These are phyloP conservation scores for Gymnosoma rotundatum DNA, from an alignment of 2,888 invertebrate genomes.

Conservation along the genomic window DNA sequence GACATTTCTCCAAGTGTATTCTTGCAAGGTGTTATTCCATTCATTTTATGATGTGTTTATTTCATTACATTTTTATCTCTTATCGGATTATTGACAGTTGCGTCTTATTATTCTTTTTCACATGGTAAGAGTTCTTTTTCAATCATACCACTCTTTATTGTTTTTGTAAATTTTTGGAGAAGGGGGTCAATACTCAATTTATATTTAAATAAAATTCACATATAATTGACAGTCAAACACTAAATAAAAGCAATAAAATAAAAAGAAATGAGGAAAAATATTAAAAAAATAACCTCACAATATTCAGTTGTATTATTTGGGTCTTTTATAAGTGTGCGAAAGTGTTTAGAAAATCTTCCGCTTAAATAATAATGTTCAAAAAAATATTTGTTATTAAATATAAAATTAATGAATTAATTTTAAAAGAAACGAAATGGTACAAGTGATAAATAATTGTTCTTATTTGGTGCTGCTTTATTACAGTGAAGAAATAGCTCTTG, in stretches of 20 bases:
- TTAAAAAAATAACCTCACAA: too few relatives aligned
- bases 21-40: neutral
- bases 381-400: too few relatives aligned
- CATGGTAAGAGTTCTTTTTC: too few relatives aligned
- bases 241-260: slow-evolving; percentile 32
- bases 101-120: neutral
- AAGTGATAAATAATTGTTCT: too few relatives aligned
- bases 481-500: too few relatives aligned
- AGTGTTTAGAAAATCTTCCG: too few relatives aligned
- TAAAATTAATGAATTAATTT: neutral
- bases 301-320: too few relatives aligned
- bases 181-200: slow-evolving; percentile 58
- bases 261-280: too few relatives aligned
- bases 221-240: slow-evolving; percentile 64
- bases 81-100: slow-evolving; percentile 59
- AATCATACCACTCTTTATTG: neutral
- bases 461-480: too few relatives aligned
- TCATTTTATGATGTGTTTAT: slow-evolving; percentile 54
- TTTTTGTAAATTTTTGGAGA: slow-evolving; percentile 2
- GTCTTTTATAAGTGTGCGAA: too few relatives aligned
- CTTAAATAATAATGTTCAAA: too few relatives aligned
- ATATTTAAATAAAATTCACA: slow-evolving; percentile 67
- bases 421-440: too few relatives aligned
- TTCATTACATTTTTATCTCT: slow-evolving; percentile 18
- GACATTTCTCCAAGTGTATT: neutral